Evolutionary conservation across 2,888 invertebrate species (phyloP).

Genomic region (Rhogogaster chlorosoma): DNA sequence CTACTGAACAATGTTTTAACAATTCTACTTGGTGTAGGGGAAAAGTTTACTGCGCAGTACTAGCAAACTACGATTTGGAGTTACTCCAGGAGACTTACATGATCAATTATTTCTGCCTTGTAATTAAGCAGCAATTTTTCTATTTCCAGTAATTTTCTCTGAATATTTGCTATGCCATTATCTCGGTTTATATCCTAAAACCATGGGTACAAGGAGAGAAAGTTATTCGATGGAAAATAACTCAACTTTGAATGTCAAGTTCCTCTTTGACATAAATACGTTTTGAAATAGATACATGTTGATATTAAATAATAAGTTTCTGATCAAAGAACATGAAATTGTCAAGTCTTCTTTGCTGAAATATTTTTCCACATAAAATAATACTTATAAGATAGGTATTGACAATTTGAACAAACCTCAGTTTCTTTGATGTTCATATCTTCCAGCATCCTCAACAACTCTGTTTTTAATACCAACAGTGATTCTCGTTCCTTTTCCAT

Average conservation of each 20-base stretch:
- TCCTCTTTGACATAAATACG: background rate
- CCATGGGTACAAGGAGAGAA: background rate
- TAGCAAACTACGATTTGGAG: background rate
- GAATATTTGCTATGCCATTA: slow-evolving; percentile 55
- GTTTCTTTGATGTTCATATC: slow-evolving; percentile 61
- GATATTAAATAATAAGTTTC: background rate
- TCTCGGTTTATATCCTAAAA: slow-evolving; percentile 59
- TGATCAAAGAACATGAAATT: background rate
- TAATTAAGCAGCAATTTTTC: slow-evolving; percentile 61
- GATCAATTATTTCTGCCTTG: slow-evolving; percentile 58
- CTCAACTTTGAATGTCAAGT: background rate
- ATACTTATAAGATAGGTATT: background rate
- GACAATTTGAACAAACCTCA: slow-evolving; percentile 55
- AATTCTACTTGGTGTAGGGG: background rate
- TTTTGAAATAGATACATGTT: background rate
- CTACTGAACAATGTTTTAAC: background rate
- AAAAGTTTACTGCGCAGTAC: background rate
- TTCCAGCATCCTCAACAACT: slow-evolving; percentile 64
- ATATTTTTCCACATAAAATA: background rate
- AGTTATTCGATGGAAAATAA: background rate
- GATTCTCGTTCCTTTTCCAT: slow-evolving; percentile 66
- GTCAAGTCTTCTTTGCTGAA: background rate
- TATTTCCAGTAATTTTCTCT: slow-evolving; percentile 63
- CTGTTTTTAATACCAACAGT: slow-evolving; percentile 63
- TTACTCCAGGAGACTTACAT: slow-evolving; percentile 59